A percentile compares a stretch with the other conserved stretches of the same genome.
phyloP scores from a whole-genome alignment of 2,797 vertebrate species.

The Coccyzus lansbergi region DNA sequence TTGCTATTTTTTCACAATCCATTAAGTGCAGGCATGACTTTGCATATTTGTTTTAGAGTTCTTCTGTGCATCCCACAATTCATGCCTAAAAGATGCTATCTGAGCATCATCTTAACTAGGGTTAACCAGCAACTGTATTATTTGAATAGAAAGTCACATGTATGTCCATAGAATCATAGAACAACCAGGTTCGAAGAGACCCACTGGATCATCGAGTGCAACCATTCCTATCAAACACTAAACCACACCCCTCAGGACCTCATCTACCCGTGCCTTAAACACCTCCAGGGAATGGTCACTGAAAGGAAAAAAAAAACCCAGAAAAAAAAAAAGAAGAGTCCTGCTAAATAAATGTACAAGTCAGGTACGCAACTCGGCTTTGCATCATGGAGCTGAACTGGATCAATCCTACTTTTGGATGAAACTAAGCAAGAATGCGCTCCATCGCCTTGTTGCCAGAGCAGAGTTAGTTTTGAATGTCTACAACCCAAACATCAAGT shows the following conservation, averaged over 20 bases:
- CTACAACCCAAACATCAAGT: rapidly evolving
- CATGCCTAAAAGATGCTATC: background rate
- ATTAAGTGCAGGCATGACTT: background rate
- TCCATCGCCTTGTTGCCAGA: background rate
- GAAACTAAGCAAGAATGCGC: background rate
- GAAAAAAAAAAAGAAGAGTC: background rate
- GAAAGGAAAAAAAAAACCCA: too few relatives aligned
- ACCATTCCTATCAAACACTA: too few relatives aligned
- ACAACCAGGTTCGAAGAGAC: too few relatives aligned
- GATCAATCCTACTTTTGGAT: background rate
- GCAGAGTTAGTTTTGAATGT: background rate
- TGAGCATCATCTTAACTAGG: background rate
- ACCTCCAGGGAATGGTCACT: too few relatives aligned
- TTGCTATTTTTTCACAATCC: background rate
- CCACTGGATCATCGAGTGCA: too few relatives aligned
- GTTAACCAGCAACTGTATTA: background rate
- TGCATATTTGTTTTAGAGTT: background rate
- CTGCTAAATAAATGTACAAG: background rate
- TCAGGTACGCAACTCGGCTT: background rate
- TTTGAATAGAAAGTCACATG: background rate
- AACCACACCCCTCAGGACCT: too few relatives aligned
- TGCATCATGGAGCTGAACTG: background rate
- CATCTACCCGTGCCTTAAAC: too few relatives aligned
- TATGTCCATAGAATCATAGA: too few relatives aligned
- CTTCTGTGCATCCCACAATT: background rate